phyloP scores from a whole-genome alignment of 2,113 vertebrate genomes.

The Oncorhynchus tshawytscha region DNA sequence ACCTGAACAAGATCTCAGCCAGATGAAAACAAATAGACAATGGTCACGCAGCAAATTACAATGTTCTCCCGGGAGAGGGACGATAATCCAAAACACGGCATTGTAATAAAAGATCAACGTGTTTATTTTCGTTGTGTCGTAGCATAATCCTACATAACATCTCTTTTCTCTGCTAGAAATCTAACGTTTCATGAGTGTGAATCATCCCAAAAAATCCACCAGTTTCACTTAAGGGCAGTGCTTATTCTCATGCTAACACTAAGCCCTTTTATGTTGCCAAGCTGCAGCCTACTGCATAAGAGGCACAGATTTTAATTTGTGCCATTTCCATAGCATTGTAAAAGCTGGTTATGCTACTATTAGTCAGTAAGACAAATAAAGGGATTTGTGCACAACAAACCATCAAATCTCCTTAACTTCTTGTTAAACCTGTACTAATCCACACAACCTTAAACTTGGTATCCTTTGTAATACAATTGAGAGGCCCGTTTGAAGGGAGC shows the following conservation, averaged over 20 bases:
- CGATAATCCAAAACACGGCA: neutral
- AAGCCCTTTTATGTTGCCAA: neutral
- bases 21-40: neutral
- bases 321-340: neutral
- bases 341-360: neutral
- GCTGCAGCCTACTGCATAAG: neutral
- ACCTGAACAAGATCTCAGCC: neutral
- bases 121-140: neutral
- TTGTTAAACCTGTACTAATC: slow-evolving; percentile 13
- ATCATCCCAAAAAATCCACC: neutral
- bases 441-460: neutral
- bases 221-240: neutral
- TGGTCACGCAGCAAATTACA: neutral
- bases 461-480: neutral
- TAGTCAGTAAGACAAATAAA: neutral
- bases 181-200: neutral
- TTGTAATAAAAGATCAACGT: neutral
- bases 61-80: neutral
- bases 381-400: neutral
- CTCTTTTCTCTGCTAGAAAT: neutral
- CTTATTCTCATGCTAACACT: neutral
- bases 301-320: neutral
- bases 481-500: neutral
- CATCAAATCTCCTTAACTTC: slow-evolving; percentile 14
- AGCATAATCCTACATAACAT: neutral